Evolutionary conservation across 2,888 invertebrate genomes (phyloP), one percentile per base, ranked within the genome.

Genomic region (Drosophila mulleri): DNA sequence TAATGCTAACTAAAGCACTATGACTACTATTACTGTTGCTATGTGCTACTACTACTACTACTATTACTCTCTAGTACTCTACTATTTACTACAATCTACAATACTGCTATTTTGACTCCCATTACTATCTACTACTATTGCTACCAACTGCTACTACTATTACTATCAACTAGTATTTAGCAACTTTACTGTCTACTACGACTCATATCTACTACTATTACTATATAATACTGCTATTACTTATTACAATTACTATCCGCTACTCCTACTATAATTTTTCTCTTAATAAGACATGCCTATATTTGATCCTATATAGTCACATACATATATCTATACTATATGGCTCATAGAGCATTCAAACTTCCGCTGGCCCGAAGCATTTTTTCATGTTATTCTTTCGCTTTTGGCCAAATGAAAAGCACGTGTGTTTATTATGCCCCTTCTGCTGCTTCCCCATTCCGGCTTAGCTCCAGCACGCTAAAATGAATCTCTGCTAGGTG

Each of bases 371-470:
- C 2, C 12, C 50, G 12, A 4, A 23, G 11, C 3, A 8, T 39
- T 54, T 44, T 59, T 78, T 18, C 57, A 7, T 41, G 53, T 54
- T 67, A 57, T 65, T 59, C 53, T 69, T 70, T 64, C 42, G 48
- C 67, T 70, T 50, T 75, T 63, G 53, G 81, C 75, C 87, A 78
- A 86, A 83, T 83, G 84, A 88, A 81, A 80, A 84, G 82, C 85
- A 85, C 89, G 88, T 85, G 89, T 87, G 80, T 62, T 79, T 67
- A 58, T 52, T 53, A 23, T 57, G 16, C 42, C 18, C 42, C 23
- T 14, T 14, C 29, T n/a, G 12, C 26, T 14, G 8, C 16, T 20
- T 16, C 14, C n/a, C 35, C 29, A 16, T 29, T 0, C 41, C 16
- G 39, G 26, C 26, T 54, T 54, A 18, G 18, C 29, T 39, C 6